Base-by-base conservation (phyloP, 37 sponge, comb jelly and placozoan genomes). In the Tethya wilhelma region DNA sequence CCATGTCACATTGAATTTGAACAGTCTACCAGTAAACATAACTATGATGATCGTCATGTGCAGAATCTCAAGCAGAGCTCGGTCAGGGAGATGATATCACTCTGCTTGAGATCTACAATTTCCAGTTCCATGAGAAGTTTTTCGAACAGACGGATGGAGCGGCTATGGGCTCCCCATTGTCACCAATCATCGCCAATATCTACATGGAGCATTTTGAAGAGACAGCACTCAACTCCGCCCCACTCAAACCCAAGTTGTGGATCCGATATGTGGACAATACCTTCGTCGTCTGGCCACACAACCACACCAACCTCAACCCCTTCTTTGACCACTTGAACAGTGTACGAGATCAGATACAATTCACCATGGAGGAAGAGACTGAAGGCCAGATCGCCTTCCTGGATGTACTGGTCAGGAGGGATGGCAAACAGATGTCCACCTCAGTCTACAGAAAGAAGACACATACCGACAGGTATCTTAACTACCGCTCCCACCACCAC, bases 281-380 rank as follows among this genome's bases (percentile, higher is more conserved):
- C 0, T 73, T 73, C 36, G 58, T 49, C 37, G 22, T 73, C 12
- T 73, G 74, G 74, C 74, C 74, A 46, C 74, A 73, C 74, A 53
- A 4, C 17, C 2, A 22, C 8, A 26, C 17, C 4, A 22, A 45
- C 31, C 57, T 73, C 2, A 26, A 32, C 20, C 14, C 2, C 1
- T 73, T 73, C 74, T 34, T n/a, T 22, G 37, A 53, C 31, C 74
- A 73, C 33, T 34, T 73, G 20, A 73, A 73, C 56, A 12, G 14
- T 1, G 22, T 28, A 28, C 2, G 23, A 28, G 34, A 14, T 2
- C 29, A 26, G 22, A 53, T 53, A 5, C 74, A 73, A 46, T 73
- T 73, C 56, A 73, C 74, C 2, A 29, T 34, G 20, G 74, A 73
- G 26, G 32, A 46, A 7, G 58, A 73, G 37, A 11, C n/a, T 5